These are phyloP conservation scores for Desmodus rotundus DNA, from an alignment of 2,113 vertebrate species.

Conservation along the genomic window DNA sequence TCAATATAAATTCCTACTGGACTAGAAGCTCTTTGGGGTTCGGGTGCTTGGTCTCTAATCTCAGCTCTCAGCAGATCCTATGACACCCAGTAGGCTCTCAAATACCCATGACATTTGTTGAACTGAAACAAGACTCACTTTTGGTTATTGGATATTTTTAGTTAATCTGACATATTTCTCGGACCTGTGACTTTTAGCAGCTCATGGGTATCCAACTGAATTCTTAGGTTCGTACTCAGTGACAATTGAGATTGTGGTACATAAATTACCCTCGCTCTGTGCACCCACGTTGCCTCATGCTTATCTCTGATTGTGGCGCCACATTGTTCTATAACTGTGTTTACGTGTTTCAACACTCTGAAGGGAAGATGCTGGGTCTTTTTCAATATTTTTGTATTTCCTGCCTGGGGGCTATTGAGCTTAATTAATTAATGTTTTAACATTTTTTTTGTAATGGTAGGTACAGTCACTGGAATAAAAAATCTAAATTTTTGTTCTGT, in stretches of 20 bases:
- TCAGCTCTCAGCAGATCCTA: background rate
- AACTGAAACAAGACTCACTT: background rate
- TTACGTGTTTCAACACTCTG: background rate
- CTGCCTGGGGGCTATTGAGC: background rate
- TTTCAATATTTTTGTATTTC: background rate
- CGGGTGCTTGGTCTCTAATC: background rate
- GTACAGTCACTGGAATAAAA: background rate
- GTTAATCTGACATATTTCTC: background rate
- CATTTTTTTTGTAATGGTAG: background rate
- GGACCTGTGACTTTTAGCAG: background rate
- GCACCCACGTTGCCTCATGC: accelerated
- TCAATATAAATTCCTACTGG: background rate
- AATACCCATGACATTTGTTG: background rate
- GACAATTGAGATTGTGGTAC: accelerated
- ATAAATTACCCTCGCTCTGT: background rate
- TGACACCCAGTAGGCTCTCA: background rate
- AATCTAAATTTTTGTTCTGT: background rate
- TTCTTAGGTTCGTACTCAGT: background rate
- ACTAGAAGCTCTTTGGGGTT: background rate
- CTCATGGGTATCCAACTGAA: background rate
- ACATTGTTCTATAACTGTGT: background rate
- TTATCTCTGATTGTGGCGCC: background rate
- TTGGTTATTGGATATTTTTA: background rate
- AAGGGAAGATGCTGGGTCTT: background rate
- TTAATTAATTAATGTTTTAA: background rate